A percentile compares a stretch with the other conserved stretches of the same genome.
These are phyloP conservation scores for Siderastrea radians DNA, from an alignment of 92 coral and sea anemone genomes.

Conservation along the genomic window DNA sequence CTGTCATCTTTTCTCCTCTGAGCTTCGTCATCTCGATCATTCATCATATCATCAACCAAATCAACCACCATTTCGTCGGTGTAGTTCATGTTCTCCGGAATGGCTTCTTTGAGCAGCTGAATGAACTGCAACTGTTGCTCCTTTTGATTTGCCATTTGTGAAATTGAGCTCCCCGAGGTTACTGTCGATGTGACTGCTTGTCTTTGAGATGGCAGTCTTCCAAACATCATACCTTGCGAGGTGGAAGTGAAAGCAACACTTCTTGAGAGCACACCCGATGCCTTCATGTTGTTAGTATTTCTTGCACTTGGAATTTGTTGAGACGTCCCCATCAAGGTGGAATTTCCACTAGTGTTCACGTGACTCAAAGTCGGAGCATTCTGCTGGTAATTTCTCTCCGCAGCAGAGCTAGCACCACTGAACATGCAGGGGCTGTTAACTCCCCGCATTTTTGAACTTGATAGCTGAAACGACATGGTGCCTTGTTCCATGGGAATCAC, in stretches of 20 bases:
- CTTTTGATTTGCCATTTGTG: not conserved
- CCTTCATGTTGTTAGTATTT: not conserved
- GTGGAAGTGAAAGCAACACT: not conserved
- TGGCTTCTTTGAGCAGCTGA: constrained; percentile 3
- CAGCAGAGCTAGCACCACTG: constrained; percentile 7
- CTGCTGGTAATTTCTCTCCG: constrained; percentile 13
- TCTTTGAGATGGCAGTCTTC: constrained; percentile 7
- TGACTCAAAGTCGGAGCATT: not conserved
- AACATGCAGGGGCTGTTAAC: constrained; percentile 46
- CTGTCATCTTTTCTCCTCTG: not conserved
- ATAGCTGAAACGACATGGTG: not conserved
- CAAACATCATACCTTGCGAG: constrained; percentile 1
- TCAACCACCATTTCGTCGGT: constrained; percentile 31
- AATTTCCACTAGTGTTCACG: not conserved
- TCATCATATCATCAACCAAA: constrained; percentile 36
- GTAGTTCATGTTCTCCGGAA: not conserved
- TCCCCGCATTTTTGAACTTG: constrained; percentile 8
- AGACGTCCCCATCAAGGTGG: not conserved
- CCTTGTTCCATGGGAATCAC: constrained; percentile 13
- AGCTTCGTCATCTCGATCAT: constrained; percentile 7
- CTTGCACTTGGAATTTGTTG: not conserved
- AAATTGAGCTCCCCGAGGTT: not conserved
- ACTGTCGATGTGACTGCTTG: not conserved
- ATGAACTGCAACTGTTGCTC: constrained; percentile 4
- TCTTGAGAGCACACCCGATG: not conserved